These are phyloP conservation scores for Solenodon paradoxus DNA, from an alignment of 2,113 vertebrate genomes.

Conservation along the genomic window DNA sequence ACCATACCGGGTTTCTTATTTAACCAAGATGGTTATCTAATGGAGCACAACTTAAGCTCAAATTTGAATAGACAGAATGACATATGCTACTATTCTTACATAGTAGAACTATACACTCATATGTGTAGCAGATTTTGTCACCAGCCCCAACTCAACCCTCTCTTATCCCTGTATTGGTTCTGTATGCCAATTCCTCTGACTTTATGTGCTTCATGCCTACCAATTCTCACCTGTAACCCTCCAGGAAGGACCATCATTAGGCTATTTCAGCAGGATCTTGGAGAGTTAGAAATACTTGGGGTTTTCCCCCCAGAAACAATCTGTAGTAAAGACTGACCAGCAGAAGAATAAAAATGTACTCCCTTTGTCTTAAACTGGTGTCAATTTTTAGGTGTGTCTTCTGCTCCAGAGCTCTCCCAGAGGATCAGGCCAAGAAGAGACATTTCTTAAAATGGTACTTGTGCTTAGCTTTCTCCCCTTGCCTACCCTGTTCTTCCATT, in stretches of 20 bases:
- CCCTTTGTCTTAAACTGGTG: background rate
- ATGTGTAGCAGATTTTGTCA: background rate
- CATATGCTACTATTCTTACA: no score
- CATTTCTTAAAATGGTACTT: background rate
- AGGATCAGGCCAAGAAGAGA: background rate
- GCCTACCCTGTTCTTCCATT: background rate
- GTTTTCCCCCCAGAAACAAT: background rate
- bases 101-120: background rate
- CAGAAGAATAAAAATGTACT: background rate
- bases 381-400: background rate
- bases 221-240: background rate
- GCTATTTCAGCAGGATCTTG: background rate
- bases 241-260: background rate
- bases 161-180: background rate
- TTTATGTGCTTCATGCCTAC: background rate
- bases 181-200: background rate
- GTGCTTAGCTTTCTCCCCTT: background rate
- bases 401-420: background rate
- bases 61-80: background rate
- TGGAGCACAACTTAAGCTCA: background rate
- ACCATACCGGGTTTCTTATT: background rate
- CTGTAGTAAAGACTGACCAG: background rate
- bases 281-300: background rate
- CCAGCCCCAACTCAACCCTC: background rate
- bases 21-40: background rate